A percentile compares a stretch with the other conserved stretches of the same genome.
phyloP scores from a whole-genome alignment of 2,113 vertebrate species.

The Semicossyphus pulcher region DNA sequence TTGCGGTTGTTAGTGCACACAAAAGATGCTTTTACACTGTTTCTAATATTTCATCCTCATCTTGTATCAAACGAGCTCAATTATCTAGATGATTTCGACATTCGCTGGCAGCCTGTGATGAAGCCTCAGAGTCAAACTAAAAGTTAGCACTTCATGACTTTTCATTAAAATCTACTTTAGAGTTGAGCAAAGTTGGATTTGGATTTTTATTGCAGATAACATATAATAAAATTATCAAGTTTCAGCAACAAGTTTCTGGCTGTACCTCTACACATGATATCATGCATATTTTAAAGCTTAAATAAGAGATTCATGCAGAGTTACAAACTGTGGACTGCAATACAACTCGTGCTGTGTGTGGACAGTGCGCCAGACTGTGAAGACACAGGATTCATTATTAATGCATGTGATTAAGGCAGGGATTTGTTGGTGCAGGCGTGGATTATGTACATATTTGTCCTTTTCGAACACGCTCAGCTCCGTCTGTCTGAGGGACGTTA shows the following conservation, averaged over 20 bases:
- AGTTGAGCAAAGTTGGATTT: not conserved
- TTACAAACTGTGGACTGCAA: not conserved
- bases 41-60: conserved; percentile 52
- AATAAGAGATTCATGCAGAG: too few species aligned
- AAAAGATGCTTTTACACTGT: conserved; percentile 61
- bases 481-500: conserved; percentile 26
- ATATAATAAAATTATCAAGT: not conserved
- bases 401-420: conserved; percentile 21
- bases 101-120: conserved; percentile 36
- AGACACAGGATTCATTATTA: conserved; percentile 6
- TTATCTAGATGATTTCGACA: conserved; percentile 39
- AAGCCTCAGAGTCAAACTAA: conserved; percentile 13
- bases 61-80: conserved; percentile 42
- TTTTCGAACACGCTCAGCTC: conserved; percentile 20
- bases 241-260: conserved; percentile 27
- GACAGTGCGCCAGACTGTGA: not conserved
- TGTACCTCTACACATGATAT: not conserved
- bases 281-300: not conserved
- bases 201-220: not conserved
- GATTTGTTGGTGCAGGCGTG: not conserved
- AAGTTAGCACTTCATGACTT: not conserved
- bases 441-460: conserved; percentile 20
- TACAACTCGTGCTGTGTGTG: not conserved
- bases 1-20: conserved; percentile 62
- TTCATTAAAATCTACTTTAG: conserved; percentile 10